Conservation (phyloP, 2,113 vertebrate species). For the Pygoscelis adeliae region DNA sequence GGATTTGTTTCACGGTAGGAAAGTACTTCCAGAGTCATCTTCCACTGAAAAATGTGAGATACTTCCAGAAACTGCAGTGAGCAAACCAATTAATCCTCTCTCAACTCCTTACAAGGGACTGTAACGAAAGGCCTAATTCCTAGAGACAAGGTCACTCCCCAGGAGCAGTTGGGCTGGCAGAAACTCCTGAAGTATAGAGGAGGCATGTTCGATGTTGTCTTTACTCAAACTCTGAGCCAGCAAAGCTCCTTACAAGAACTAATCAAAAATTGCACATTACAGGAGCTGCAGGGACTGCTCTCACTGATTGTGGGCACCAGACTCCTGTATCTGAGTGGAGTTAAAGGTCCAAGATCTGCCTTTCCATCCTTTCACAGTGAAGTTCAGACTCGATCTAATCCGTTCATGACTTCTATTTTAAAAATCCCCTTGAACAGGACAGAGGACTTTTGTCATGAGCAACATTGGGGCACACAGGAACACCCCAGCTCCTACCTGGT, state of each 20-base stretch:
- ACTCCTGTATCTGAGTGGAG: not conserved
- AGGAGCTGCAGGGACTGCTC: not conserved
- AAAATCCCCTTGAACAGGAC: not conserved
- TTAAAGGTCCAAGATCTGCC: not conserved
- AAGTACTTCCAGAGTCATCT: slow-evolving; percentile 66
- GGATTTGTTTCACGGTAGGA: slow-evolving; percentile 64
- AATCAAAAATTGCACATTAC: not conserved
- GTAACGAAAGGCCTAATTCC: slow-evolving; percentile 58
- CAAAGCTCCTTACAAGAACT: not conserved
- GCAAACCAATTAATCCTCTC: slow-evolving; percentile 66
- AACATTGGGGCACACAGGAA: not conserved
- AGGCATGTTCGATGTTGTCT: slow-evolving; percentile 11
- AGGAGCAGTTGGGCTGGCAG: slow-evolving; percentile 57
- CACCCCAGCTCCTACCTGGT: not conserved
- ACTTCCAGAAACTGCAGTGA: slow-evolving; percentile 63
- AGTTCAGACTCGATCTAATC: not conserved
- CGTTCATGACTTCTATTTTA: not conserved
- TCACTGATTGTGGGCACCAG: not conserved
- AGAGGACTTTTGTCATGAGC: not conserved
- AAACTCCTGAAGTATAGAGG: slow-evolving; percentile 16
- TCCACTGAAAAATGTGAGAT: slow-evolving; percentile 61
- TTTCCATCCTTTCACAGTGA: not conserved
- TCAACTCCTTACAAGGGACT: slow-evolving; percentile 59
- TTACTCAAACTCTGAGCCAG: slow-evolving; percentile 22
- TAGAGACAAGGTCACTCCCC: slow-evolving; percentile 65